phyloP scores from a whole-genome alignment of 2,888 invertebrate species.

The Parnassius apollo region DNA sequence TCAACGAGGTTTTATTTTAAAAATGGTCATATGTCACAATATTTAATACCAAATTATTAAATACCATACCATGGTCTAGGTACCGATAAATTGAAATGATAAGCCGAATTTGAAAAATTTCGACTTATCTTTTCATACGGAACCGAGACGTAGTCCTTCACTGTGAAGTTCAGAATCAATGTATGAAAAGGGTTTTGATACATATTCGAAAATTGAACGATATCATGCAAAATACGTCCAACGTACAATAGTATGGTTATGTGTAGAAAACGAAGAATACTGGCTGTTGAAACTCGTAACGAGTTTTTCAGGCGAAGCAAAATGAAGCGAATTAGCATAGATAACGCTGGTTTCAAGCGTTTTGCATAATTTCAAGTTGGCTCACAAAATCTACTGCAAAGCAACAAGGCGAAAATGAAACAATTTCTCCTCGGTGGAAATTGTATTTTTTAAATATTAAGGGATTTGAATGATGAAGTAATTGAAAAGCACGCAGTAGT shows the following conservation, averaged over 20 bases:
- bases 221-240: background rate
- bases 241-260: constrained; percentile 3
- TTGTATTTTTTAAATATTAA: background rate
- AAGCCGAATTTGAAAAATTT: too few species aligned
- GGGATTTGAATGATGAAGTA: background rate
- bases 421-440: constrained; percentile 10
- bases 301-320: constrained; percentile 25
- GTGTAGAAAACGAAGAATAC: constrained; percentile 4
- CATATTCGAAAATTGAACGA: background rate
- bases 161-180: too few species aligned
- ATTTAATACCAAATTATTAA: too few species aligned
- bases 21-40: too few species aligned
- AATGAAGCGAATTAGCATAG: constrained; percentile 31
- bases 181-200: too few species aligned
- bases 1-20: too few species aligned
- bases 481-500: background rate
- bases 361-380: constrained; percentile 28
- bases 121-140: too few species aligned
- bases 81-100: too few species aligned
- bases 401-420: constrained; percentile 22
- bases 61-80: too few species aligned
- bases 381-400: constrained; percentile 19
- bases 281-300: constrained; percentile 14
- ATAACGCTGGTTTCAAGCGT: constrained; percentile 30
- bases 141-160: too few species aligned